phyloP scores from a whole-genome alignment of 2,888 invertebrate genomes.

The Drosophila colorata region DNA sequence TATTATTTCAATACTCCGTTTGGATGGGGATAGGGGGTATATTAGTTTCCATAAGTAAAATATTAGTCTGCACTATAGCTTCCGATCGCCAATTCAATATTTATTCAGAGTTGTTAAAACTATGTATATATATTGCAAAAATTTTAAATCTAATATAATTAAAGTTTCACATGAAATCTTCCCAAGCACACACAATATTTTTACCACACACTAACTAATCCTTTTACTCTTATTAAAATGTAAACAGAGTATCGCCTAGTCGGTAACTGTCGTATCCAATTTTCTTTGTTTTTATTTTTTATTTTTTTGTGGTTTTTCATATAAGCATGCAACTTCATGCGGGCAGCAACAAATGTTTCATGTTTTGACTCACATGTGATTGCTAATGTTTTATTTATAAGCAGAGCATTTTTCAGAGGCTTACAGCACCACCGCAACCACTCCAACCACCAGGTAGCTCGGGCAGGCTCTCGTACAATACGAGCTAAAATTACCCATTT shows the following conservation, averaged over 20 bases:
- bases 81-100: no score
- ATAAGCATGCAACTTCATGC: slow-evolving; percentile 19
- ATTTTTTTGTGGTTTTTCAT: slow-evolving; percentile 8
- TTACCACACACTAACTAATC: no score
- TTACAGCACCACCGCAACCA: not conserved
- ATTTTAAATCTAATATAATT: no score
- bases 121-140: no score
- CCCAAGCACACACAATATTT: no score
- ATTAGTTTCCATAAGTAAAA: not conserved
- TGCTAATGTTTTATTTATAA: slow-evolving; percentile 75
- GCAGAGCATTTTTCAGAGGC: slow-evolving; percentile 31
- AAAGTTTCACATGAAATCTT: no score
- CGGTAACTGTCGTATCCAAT: not conserved
- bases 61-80: no score
- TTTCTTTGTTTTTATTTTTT: not conserved
- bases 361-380: slow-evolving; percentile 53
- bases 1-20: slow-evolving; percentile 1
- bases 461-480: slow-evolving; percentile 10
- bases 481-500: slow-evolving; percentile 43
- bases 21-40: not conserved
- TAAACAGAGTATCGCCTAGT: not conserved
- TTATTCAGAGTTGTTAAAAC: no score
- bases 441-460: slow-evolving; percentile 17
- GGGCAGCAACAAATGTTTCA: slow-evolving; percentile 26
- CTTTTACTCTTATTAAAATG: no score